Evolutionary conservation across 2,888 invertebrate genomes (phyloP), one percentile per base, ranked within the genome.

Genomic region (Cephus rjabovi): DNA sequence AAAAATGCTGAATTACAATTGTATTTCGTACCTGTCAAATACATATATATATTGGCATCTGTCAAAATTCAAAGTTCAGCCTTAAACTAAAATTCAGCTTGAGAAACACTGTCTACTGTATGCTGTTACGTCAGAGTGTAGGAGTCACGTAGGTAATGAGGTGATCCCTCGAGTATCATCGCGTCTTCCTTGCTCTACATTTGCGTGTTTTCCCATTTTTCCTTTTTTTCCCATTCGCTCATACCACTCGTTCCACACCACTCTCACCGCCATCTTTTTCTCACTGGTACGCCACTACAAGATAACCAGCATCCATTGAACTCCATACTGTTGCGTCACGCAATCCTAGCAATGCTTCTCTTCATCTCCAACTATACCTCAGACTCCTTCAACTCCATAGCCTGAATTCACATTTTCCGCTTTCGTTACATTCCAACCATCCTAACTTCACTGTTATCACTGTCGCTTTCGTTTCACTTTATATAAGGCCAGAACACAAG

Each of bases 141-240:
- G 84, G 83, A 84, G 81, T 83, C 82, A 84, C 83, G 84, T 83
- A 82, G 83, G 82, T 85, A 85, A 85, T 85, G 86, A 85, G 86
- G 81, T 84, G 85, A 84, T 85, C 83, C 82, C 79, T 80, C 77
- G 81, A 79, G 82, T 81, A 81, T 82, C 77, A 76, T 79, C 76
- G 82, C 79, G 76, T 82, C 81, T 56, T 56, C 56, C 56, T 80
- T 81, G 37, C 76, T 71, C 71, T 34, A 71, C 71, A 71, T 71
- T 34, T 71, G 34, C 71, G 71, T 71, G 71, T 71, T 34, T 34
- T 12, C 71, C 56, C 56, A 56, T 56, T 56, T 56, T 71, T 33
- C 33, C 12, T 9, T 11, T 34, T 71, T 71, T 71, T 31, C 1
- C 34, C 71, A 71, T 31, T 33, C 71, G 71, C 71, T 34, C 31